These are phyloP conservation scores for Psittacula derbiana DNA, from an alignment of 2,797 vertebrate genomes.

Conservation along the genomic window DNA sequence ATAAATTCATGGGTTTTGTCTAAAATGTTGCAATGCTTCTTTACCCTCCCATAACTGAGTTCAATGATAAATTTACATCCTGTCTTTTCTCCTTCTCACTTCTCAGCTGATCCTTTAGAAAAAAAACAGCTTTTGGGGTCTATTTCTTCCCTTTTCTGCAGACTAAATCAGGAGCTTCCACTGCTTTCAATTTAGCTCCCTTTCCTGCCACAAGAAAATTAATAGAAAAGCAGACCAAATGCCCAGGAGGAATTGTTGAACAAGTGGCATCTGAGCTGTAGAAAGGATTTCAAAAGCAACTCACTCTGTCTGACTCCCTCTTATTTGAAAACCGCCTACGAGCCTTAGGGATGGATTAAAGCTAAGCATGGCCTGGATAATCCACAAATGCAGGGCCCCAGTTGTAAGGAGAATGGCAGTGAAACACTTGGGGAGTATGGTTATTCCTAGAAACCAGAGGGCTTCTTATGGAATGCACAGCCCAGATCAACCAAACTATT, in stretches of 20 bases:
- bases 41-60: not conserved
- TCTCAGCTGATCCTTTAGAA: not conserved
- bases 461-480: not conserved
- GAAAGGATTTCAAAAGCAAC: conserved; percentile 43
- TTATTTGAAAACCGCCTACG: not conserved
- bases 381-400: not conserved
- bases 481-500: not conserved
- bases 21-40: not conserved
- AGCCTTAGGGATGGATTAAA: conserved; percentile 28
- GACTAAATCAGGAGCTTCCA: not conserved
- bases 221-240: conserved; percentile 47
- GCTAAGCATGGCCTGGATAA: not conserved
- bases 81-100: not conserved
- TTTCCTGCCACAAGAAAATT: conserved; percentile 28
- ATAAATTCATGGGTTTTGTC: not conserved
- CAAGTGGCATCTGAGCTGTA: conserved; percentile 10
- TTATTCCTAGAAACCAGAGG: not conserved
- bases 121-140: not conserved
- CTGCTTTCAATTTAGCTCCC: conserved; percentile 25
- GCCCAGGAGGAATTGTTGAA: conserved; percentile 37
- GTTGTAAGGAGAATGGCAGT: not conserved
- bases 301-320: not conserved
- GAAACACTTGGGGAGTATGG: not conserved
- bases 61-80: not conserved
- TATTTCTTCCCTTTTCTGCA: not conserved